These are phyloP conservation scores for Cheiracanthium punctorium DNA, from an alignment of 2,888 invertebrate genomes.

Conservation along the genomic window DNA sequence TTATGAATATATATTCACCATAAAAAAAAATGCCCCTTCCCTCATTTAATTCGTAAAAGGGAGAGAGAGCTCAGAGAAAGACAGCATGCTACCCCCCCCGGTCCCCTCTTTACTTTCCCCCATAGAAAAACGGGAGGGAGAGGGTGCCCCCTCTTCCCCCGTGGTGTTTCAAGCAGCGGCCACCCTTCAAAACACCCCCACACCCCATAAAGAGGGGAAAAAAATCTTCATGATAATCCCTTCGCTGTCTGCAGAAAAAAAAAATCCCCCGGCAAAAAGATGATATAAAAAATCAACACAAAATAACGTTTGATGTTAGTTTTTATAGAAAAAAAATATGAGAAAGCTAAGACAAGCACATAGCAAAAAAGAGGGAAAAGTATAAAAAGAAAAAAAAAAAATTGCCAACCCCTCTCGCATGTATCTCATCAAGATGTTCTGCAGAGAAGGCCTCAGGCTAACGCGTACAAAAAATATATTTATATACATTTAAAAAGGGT, in stretches of 20 bases:
- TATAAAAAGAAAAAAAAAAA: conserved; percentile 9
- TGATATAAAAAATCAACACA: conserved; percentile 17
- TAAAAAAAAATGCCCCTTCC: not conserved
- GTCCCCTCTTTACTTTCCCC: too few relatives aligned
- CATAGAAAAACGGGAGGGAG: too few relatives aligned
- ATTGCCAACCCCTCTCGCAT: conserved; percentile 19
- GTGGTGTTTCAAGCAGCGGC: not conserved
- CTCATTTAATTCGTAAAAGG: not conserved
- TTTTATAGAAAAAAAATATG: not conserved
- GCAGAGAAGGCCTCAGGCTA: conserved; percentile 29
- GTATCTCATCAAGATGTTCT: conserved; percentile 67
- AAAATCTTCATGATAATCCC: not conserved
- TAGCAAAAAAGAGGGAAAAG: not conserved
- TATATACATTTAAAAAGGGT: conserved; percentile 40
- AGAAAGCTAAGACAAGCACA: not conserved
- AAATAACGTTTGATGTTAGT: conserved; percentile 15
- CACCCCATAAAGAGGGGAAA: not conserved
- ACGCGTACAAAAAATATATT: conserved; percentile 54
- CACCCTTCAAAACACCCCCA: not conserved
- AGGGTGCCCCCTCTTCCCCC: not conserved
- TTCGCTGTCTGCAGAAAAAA: not conserved
- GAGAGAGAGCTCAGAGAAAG: not conserved
- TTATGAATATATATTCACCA: not conserved
- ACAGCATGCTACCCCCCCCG: not conserved
- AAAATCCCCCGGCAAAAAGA: not conserved